phyloP scores from a whole-genome alignment of 2,888 invertebrate species.

The Drosophila meridionalis region DNA sequence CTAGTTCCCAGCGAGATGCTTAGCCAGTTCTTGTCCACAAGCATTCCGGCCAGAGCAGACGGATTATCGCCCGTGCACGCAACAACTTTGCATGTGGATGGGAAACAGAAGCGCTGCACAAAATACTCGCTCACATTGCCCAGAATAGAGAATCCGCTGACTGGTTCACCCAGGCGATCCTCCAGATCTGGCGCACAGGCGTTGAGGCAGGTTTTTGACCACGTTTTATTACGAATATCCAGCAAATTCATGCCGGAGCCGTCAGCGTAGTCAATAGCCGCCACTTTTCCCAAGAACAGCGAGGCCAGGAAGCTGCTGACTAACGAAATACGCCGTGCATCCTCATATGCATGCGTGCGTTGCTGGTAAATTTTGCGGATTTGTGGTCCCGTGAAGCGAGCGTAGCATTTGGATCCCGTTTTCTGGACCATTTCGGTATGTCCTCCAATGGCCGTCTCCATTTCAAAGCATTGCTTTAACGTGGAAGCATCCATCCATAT shows the following conservation, averaged over 20 bases:
- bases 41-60: constrained; percentile 93
- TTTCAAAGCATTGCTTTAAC: constrained; percentile 85
- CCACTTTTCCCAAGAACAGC: constrained; percentile 93
- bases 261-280: constrained; percentile 96
- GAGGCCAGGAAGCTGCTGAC: constrained; percentile 97
- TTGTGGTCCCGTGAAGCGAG: constrained; percentile 94
- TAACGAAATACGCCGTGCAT: constrained; percentile 94
- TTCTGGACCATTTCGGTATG: constrained; percentile 81
- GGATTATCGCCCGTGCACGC: constrained; percentile 99
- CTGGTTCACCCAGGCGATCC: constrained; percentile 90
- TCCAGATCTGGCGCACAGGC: constrained; percentile 91
- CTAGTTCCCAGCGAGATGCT: constrained; percentile 97
- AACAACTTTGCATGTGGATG: constrained; percentile 91
- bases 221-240: constrained; percentile 91
- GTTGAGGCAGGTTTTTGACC: constrained; percentile 91
- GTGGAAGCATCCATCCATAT: constrained; percentile 96
- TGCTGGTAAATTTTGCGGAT: constrained; percentile 94
- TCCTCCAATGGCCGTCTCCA: constrained; percentile 93
- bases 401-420: constrained; percentile 85
- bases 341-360: constrained; percentile 89
- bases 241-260: constrained; percentile 98
- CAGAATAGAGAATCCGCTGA: constrained; percentile 89
- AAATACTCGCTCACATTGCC: constrained; percentile 92
- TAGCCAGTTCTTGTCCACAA: constrained; percentile 91
- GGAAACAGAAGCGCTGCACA: constrained; percentile 94